Conservation (phyloP, 2,113 vertebrate species). For the Ptilorrhoa leucosticta region DNA sequence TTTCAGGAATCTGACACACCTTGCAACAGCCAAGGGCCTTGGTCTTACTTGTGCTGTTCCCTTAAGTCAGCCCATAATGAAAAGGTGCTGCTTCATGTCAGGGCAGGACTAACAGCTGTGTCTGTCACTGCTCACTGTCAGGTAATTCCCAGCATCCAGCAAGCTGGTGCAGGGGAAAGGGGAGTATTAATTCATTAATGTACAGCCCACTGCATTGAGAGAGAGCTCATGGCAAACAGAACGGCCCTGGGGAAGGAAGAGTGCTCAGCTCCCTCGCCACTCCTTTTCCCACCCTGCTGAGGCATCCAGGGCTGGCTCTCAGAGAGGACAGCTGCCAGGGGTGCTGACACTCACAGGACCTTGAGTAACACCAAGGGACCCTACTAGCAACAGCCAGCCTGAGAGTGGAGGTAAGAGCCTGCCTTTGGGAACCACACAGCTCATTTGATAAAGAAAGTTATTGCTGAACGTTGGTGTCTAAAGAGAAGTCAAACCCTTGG, state of each 20-base stretch:
- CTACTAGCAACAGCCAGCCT: background rate
- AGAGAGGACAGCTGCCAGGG: background rate
- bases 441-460: background rate
- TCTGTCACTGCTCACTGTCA: background rate
- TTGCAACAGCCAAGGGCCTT: background rate
- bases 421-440: background rate
- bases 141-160: background rate
- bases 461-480: background rate
- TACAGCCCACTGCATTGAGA: background rate
- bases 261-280: background rate
- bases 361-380: background rate
- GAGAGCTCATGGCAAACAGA: background rate
- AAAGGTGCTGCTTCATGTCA: background rate
- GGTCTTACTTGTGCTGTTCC: background rate
- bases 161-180: background rate
- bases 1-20: background rate
- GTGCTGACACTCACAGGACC: background rate
- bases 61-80: background rate
- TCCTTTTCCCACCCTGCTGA: slow-evolving; percentile 16
- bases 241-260: background rate
- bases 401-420: background rate
- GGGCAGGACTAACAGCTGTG: background rate
- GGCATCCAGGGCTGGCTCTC: background rate
- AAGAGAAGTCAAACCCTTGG: background rate
- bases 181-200: background rate